Base-by-base conservation (phyloP, 30 jellyfish, hydroid and myxozoan genomes). In the Chrysaora quinquecirrha region DNA sequence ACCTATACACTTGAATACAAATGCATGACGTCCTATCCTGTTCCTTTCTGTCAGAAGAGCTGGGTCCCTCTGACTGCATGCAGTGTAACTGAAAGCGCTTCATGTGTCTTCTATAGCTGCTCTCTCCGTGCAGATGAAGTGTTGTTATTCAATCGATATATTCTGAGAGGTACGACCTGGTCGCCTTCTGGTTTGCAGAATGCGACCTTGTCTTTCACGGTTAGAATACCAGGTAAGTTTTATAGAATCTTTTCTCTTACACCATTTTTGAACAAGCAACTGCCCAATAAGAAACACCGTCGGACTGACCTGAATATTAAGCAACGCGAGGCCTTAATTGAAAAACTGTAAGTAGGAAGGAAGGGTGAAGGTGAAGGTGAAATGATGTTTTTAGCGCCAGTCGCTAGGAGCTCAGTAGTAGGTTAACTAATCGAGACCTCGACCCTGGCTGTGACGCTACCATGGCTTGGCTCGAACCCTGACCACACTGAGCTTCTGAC, bases 141-240 rank as follows among this genome's bases (percentile, higher is more conserved):
- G 25, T 10, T 52, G 68, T 2, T 52, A 2, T 52, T 52, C 68
- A 52, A 52, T 20, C 6, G 7, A 19, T 52, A 52, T 19, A 16
- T 52, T 4, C 6, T 52, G 68, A 9, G 68, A 20, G 68, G 68
- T 2, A 4, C 25, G 3, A 19, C 68, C 4, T 52, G 9, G 29
- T 3, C 68, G 24, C 68, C 12, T 10, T 16, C 12, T 10, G 68
- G 68, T 25, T 9, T 16, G 68, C 9, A 52, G 68, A 52, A 52
- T 19, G 24, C 68, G 7, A 52, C 68, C 6, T 2, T 19, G 7
- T 3, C 68, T 7, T 52, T 52, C 29, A 52, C 9, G 19, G 68
- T 52, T 19, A 52, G 25, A 52, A 52, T 52, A 4, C 68, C 68
- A 52, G 68, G 68, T 52, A 20, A 3, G 68, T 43, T 43, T 43